Evolutionary conservation across 2,113 vertebrate species (phyloP), one percentile per base, ranked within the genome.

Genomic region (Hyperopisus bebe): DNA sequence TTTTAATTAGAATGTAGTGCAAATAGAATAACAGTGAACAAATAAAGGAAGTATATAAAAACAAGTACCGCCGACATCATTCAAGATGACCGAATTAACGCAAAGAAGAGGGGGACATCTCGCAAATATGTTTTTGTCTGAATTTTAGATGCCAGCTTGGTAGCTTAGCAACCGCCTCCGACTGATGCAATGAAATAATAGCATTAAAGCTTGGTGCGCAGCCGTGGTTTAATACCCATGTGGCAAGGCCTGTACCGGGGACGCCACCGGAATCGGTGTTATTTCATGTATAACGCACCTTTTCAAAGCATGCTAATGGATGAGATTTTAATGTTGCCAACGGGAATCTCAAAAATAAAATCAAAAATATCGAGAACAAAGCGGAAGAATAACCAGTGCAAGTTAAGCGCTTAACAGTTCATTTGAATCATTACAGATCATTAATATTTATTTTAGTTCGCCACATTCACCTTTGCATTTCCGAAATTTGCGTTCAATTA

Each of bases 111-210:
- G 44, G 31, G 6, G 39, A 51, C 53, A 83, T 85, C 51, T 89
- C 9, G 35, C 5, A 85, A 85, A 62, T 88, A 62, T 88, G 85
- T 85, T 89, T 53, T 44, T 62, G 82, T 44, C 35, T 80, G 44
- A 80, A 80, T n/a, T 82, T 89, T 46, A 24, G 24, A 51, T 77
- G 66, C 77, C 88, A 82, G 46, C 47, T 89, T 87, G 85, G 89
- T 88, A 90, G 48, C 86, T 90, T 90, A 90, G 90, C 90, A 90
- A 90, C 90, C 39, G 74, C 53, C 86, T 88, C 86, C 39, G 70
- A 55, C 70, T 39, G 21, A 77, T 90, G 58, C 44, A 87, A 47
- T 31, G 85, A 90, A 77, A 90, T 86, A 80, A 87, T 50, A 87
- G 85, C 86, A 77, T 87, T 27, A 86, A 11, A 87, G 85, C 58